phyloP scores from a whole-genome alignment of 1,140 invertebrate species.

The Berghia stephanieae region DNA sequence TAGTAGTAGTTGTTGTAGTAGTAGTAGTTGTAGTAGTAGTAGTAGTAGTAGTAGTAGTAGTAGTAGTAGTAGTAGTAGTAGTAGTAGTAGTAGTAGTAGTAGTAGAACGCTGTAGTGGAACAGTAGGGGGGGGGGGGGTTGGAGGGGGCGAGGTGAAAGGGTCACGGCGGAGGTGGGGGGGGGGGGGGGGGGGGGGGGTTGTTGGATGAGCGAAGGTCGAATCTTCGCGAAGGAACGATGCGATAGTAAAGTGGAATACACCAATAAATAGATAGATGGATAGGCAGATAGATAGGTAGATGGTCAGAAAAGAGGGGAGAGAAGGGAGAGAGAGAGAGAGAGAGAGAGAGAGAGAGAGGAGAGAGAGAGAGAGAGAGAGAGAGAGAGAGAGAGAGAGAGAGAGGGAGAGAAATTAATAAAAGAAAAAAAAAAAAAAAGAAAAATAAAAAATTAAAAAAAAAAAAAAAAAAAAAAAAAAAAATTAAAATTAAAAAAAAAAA shows the following conservation, averaged over 20 bases:
- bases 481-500: neutral
- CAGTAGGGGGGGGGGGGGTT: no score
- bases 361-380: neutral
- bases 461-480: neutral
- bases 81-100: neutral
- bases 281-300: no score
- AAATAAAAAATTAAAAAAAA: neutral
- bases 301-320: neutral
- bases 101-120: no score
- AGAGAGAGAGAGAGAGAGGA: neutral
- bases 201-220: no score
- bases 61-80: neutral
- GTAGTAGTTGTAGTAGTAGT: neutral
- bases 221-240: no score
- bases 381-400: neutral
- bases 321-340: neutral
- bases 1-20: neutral
- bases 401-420: conserved; percentile 9
- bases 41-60: neutral
- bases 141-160: no score
- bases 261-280: no score
- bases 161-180: no score
- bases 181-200: no score
- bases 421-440: neutral
- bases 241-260: no score